Evolutionary conservation across 2,797 vertebrate species (phyloP), one percentile per base, ranked within the genome.

Genomic region (Dicrostonyx torquatus): DNA sequence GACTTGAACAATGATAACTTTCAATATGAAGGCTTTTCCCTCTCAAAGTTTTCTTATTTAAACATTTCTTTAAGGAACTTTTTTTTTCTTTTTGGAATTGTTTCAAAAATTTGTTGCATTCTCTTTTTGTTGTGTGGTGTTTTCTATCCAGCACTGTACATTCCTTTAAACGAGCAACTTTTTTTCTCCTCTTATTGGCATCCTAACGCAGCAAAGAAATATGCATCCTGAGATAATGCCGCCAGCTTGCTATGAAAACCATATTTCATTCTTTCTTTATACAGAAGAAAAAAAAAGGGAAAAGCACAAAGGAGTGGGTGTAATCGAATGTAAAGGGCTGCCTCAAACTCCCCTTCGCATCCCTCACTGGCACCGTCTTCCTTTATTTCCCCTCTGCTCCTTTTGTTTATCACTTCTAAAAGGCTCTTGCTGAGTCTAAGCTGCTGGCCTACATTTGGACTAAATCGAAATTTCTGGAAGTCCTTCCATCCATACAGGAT

Each of bases 381-480:
- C 89, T 97, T 97, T 96, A 78, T 75, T 88, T 79, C 91, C 76
- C 66, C 60, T 75, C 89, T 94, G 78, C 90, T 96, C 90, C 70
- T 96, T 97, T 97, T 97, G 93, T 97, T 98, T 97, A 97, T 93
- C 90, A 95, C 84, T 98, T 97, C 91, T 96, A 96, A 98, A 98
- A 98, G 97, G 96, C 94, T 89, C 80, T 97, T 82, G 93, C 93
- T 97, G 90, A 87, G 96, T 68, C 91, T 93, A 77, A 98, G 85
- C 92, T 95, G 96, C 87, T 96, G 96, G 94, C 93, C 96, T 85
- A 95, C 82, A 89, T 92, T 96, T 96, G 91, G 90, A 96, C 82
- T 95, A 95, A 96, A 97, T 97, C 87, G 95, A 91, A 76, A 95
- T 97, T 98, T 98, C 94, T 98, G 94, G 97, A 96, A 98, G 34